Conservation (phyloP, 2,113 vertebrate species). For the Pedionomus torquatus region DNA sequence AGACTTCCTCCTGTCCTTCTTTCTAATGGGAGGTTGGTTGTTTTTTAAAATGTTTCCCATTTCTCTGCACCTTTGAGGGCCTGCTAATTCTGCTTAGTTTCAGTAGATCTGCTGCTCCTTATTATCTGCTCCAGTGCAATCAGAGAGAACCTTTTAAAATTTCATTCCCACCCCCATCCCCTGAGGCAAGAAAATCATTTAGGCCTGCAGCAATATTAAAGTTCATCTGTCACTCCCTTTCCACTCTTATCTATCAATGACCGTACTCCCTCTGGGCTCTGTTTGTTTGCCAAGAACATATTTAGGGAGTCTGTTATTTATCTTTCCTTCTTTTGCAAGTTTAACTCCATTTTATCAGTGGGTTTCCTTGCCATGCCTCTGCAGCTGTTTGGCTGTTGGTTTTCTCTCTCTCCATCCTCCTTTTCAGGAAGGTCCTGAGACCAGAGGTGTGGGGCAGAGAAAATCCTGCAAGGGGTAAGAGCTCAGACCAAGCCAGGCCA, state of each 20-base stretch:
- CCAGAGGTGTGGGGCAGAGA: not conserved
- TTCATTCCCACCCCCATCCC: slow-evolving; percentile 52
- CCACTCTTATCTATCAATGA: slow-evolving; percentile 65
- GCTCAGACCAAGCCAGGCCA: not conserved
- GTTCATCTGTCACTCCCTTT: slow-evolving; percentile 69
- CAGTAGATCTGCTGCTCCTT: slow-evolving; percentile 45
- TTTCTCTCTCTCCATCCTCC: not conserved
- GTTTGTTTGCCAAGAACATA: slow-evolving; percentile 59
- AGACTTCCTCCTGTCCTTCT: not conserved
- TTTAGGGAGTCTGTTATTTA: slow-evolving; percentile 63
- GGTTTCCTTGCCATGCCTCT: not conserved
- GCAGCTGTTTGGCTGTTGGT: not conserved
- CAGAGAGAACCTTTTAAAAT: slow-evolving; percentile 55
- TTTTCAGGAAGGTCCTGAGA: not conserved
- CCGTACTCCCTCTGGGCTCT: slow-evolving; percentile 38
- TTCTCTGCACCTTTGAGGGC: not conserved
- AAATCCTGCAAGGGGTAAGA: not conserved
- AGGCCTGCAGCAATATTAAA: slow-evolving; percentile 71
- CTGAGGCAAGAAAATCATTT: slow-evolving; percentile 65
- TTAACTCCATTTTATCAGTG: slow-evolving; percentile 26
- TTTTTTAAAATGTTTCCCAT: not conserved
- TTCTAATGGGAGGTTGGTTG: not conserved
- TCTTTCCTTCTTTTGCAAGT: not conserved
- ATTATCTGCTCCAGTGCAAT: slow-evolving; percentile 63
- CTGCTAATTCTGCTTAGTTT: slow-evolving; percentile 31